Evolutionary conservation across 2,113 vertebrate genomes (phyloP), one percentile per base, ranked within the genome.

Genomic region (Psittacus erithacus): DNA sequence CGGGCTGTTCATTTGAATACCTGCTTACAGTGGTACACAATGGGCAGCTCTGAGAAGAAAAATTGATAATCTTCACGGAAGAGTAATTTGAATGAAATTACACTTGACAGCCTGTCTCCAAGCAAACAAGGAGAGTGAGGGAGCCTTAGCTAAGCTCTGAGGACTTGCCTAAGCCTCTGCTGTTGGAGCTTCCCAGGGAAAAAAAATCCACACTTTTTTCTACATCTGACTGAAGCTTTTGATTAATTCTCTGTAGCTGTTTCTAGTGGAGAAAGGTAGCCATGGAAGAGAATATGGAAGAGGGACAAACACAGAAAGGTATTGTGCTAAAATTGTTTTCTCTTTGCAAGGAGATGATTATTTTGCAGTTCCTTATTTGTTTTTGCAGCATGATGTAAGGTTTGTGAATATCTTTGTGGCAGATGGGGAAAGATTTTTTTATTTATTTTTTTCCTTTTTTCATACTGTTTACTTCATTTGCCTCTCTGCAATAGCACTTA

Each of bases 201-300:
- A 97, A 97, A 97, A 93, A 95, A 95, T 91, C 95, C 81, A 90
- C 97, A 96, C 92, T 96, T 97, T 97, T 95, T 92, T 95, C 96
- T 96, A 84, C 97, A 95, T 98, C 97, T 96, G 96, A 97, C 97
- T 97, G 97, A 98, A 94, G 97, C 97, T 96, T 98, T 97, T 98
- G 97, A 98, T 97, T 97, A 98, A 98, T 98, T 97, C 96, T 92
- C 96, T 93, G 96, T 97, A 97, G 95, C 96, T 93, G 96, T 97
- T 97, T 82, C 94, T 96, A 96, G 97, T 93, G 98, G 97, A 98
- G 97, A 95, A 98, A 96, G 97, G 96, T 97, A 97, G 98, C 96
- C 97, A 99, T 99, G 99, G 99, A 99, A 98, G 99, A 99, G 97
- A 99, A 99, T 97, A 98, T 99, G 99, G 99, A 99, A 97, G 99